phyloP scores from a whole-genome alignment of 2,797 vertebrate species.

The Nyctalus aviator region DNA sequence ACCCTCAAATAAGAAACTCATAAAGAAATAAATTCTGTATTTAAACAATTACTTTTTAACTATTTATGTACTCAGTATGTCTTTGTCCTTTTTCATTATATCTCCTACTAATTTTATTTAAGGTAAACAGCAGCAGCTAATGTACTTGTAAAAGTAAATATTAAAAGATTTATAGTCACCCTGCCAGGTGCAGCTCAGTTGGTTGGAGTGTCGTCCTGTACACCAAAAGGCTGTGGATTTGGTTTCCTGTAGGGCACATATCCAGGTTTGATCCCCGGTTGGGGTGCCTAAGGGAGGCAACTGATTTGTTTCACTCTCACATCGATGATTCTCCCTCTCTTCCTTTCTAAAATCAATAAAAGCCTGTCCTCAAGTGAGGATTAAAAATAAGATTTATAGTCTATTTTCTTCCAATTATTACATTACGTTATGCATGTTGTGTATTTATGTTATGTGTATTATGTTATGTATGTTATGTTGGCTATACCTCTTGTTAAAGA shows the following conservation, averaged over 20 bases:
- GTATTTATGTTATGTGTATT: too few relatives aligned
- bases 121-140: conserved; percentile 26
- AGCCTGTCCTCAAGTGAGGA: neutral
- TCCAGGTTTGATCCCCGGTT: neutral
- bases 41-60: conserved; percentile 58
- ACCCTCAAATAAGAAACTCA: conserved; percentile 52
- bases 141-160: conserved; percentile 31
- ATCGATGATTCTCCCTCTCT: neutral
- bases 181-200: neutral
- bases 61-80: neutral
- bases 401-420: conserved; percentile 29
- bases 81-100: conserved; percentile 52
- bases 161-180: conserved; percentile 1
- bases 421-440: neutral
- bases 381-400: neutral
- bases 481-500: neutral
- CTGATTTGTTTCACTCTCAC: neutral
- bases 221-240: neutral
- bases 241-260: neutral
- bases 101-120: conserved; percentile 49
- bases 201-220: neutral
- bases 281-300: neutral
- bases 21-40: conserved; percentile 48
- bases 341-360: neutral
- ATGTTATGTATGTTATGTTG: too few relatives aligned